These are phyloP conservation scores for Sakesphorus luctuosus DNA, from an alignment of 2,113 vertebrate genomes.

Conservation along the genomic window DNA sequence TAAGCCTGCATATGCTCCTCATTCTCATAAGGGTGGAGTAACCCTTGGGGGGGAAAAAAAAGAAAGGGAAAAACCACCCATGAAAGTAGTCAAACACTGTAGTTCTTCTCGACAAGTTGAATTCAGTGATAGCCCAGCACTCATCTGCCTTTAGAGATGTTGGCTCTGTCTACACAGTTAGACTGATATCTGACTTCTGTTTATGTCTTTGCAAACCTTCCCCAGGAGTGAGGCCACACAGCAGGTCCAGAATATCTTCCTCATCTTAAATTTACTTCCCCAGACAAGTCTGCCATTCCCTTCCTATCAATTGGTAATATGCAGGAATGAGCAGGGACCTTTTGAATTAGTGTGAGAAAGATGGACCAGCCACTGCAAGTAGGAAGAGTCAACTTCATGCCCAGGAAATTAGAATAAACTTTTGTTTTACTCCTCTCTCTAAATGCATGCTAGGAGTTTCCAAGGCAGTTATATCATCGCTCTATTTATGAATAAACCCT, in stretches of 20 bases:
- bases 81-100: neutral
- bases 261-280: neutral
- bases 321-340: neutral
- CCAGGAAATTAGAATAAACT: neutral
- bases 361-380: neutral
- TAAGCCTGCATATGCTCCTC: neutral
- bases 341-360: neutral
- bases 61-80: neutral
- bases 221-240: neutral
- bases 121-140: rapidly evolving
- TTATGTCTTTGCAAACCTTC: neutral
- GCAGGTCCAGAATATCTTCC: neutral
- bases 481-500: neutral
- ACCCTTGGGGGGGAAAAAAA: rapidly evolving
- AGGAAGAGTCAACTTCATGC: neutral
- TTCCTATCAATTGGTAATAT: neutral
- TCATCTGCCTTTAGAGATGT: neutral
- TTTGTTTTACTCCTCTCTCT: neutral
- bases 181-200: neutral
- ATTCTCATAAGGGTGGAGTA: neutral
- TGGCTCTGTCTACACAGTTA: neutral
- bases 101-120: neutral
- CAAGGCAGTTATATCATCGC: neutral
- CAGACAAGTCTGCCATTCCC: neutral
- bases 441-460: neutral